Percentiles rank a stretch among this genome's conserved stretches.
These are phyloP conservation scores for Pantala flavescens DNA, from an alignment of 1,140 invertebrate genomes.

Conservation along the genomic window DNA sequence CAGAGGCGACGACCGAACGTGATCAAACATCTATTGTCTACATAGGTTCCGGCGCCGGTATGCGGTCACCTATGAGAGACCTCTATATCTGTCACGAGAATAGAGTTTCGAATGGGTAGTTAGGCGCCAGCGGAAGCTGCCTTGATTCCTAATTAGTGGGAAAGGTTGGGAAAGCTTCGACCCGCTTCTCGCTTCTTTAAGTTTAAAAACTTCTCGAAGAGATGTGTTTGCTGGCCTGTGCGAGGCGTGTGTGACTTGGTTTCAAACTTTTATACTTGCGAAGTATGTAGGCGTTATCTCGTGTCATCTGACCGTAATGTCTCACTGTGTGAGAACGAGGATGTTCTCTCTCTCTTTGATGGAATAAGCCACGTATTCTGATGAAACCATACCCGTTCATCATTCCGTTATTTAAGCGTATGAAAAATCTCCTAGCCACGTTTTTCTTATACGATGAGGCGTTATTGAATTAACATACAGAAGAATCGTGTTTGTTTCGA, in stretches of 20 bases:
- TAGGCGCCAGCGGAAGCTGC: background rate
- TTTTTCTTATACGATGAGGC: too few species aligned
- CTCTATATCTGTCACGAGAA: background rate
- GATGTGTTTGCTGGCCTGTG: background rate
- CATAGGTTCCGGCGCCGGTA: background rate
- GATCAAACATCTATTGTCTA: background rate
- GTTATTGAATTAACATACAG: too few species aligned
- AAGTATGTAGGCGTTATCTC: too few species aligned
- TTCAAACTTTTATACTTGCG: background rate
- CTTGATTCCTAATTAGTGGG: background rate
- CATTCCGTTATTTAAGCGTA: too few species aligned
- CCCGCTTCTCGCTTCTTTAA: background rate
- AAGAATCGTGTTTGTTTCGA: too few species aligned
- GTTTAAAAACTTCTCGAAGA: background rate
- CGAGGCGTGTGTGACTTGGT: background rate
- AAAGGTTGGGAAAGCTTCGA: background rate
- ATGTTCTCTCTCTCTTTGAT: too few species aligned
- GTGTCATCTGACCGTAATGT: too few species aligned
- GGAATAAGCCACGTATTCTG: too few species aligned
- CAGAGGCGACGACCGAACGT: background rate
- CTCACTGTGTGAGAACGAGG: too few species aligned
- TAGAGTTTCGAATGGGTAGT: background rate
- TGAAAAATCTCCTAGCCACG: too few species aligned
- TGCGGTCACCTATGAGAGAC: background rate
- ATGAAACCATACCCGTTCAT: too few species aligned